Conservation (phyloP, 2,888 invertebrate species). For the Parelbella ahira region DNA sequence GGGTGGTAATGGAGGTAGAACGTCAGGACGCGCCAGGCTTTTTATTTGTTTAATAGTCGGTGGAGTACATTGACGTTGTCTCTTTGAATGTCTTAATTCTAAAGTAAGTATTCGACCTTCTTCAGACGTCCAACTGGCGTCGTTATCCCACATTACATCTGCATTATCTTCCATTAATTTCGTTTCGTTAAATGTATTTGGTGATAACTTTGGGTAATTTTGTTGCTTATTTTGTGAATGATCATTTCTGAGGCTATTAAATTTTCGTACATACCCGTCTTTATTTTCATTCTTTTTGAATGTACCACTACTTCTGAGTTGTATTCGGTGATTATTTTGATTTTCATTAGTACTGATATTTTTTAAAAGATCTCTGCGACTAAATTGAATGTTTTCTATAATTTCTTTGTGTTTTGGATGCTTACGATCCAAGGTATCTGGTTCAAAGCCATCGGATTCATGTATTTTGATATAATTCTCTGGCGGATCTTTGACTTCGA, state of each 20-base stretch:
- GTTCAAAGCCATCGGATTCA: constrained; percentile 91
- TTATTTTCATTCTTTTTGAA: constrained; percentile 80
- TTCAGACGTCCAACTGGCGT: constrained; percentile 64
- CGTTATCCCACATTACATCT: constrained; percentile 55
- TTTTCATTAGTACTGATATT: constrained; percentile 42
- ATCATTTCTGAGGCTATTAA: constrained; percentile 86
- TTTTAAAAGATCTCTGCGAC: constrained; percentile 56
- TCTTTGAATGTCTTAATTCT: constrained; percentile 86
- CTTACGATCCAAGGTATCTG: constrained; percentile 91
- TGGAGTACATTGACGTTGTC: constrained; percentile 83
- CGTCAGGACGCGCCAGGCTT: constrained; percentile 82
- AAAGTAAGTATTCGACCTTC: constrained; percentile 85
- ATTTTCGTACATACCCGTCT: constrained; percentile 68
- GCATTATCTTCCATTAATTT: constrained; percentile 49
- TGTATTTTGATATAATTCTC: constrained; percentile 87
- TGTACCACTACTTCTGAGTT: constrained; percentile 85
- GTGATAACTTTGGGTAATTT: constrained; percentile 58
- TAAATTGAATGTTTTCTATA: constrained; percentile 50
- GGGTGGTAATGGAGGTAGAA: constrained; percentile 83
- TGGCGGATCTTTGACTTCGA: constrained; percentile 90
- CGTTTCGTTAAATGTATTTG: constrained; percentile 49
- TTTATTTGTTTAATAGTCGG: constrained; percentile 69
- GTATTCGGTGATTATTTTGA: constrained; percentile 72
- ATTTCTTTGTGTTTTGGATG: constrained; percentile 73
- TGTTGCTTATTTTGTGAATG: constrained; percentile 82